phyloP scores from a whole-genome alignment of 2,888 invertebrate species.

The Nipponacmea schrenckii region DNA sequence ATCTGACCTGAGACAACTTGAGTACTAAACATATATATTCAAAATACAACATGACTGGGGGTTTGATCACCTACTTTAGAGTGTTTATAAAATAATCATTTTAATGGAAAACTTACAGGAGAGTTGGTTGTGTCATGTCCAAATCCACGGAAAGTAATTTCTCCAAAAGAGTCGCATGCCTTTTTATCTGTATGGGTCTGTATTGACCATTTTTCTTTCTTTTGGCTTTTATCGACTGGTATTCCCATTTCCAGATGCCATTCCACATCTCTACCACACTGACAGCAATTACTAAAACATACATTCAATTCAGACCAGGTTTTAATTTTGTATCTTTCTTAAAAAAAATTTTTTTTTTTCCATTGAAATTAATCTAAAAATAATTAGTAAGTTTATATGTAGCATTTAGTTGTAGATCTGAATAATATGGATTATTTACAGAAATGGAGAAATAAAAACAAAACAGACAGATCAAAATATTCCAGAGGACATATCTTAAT shows the following conservation, averaged over 20 bases:
- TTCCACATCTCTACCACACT: conserved; percentile 43
- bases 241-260: conserved; percentile 37
- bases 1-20: no score
- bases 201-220: conserved; percentile 40
- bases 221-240: conserved; percentile 14
- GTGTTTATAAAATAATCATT: no score
- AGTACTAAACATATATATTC: no score
- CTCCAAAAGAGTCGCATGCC: conserved; percentile 56
- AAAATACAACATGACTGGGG: no score
- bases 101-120: conserved; percentile 48
- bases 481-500: no score
- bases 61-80: no score
- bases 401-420: background rate
- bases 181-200: conserved; percentile 43
- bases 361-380: no score
- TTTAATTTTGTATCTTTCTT: background rate
- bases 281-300: conserved; percentile 32
- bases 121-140: conserved; percentile 56
- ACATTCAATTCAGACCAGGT: no score
- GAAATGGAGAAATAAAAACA: background rate
- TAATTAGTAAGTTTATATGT: no score
- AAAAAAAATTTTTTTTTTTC: no score
- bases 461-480: no score
- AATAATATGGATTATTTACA: background rate
- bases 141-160: conserved; percentile 61